phyloP scores from a whole-genome alignment of 2,113 vertebrate species.

The Mus pahari region DNA sequence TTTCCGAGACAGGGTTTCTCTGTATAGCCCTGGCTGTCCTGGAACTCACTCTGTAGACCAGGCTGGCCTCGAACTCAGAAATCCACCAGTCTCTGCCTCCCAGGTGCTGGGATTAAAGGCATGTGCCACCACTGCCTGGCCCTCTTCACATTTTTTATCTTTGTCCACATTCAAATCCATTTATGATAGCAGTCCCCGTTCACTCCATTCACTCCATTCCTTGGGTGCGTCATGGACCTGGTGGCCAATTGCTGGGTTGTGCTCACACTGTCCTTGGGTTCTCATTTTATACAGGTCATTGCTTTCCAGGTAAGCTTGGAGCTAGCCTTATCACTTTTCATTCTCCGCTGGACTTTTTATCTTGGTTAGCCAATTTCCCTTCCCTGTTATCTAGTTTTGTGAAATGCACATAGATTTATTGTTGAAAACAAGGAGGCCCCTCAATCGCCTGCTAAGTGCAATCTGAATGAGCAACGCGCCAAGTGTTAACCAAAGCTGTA shows the following conservation, averaged over 20 bases:
- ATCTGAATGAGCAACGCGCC: not conserved
- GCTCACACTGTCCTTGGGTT: not conserved
- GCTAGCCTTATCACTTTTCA: not conserved
- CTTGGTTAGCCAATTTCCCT: not conserved
- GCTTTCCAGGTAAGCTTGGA: not conserved
- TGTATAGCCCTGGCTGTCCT: no score
- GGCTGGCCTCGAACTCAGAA: no score
- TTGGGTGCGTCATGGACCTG: rapidly evolving
- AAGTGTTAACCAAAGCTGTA: not conserved
- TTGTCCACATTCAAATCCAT: not conserved
- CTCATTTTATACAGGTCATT: not conserved
- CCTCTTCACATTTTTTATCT: not conserved
- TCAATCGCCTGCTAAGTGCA: not conserved
- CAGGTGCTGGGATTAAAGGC: no score
- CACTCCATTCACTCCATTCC: no score
- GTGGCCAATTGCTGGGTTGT: not conserved
- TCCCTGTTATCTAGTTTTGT: not conserved
- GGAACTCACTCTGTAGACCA: no score
- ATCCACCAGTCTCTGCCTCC: no score
- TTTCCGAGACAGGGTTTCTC: no score
- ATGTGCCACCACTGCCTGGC: no score
- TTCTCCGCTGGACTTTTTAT: not conserved
- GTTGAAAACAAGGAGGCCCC: not conserved
- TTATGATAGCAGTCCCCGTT: not conserved
- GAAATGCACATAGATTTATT: not conserved